Evolutionary conservation across 92 coral and sea anemone species (phyloP), one percentile per base, ranked within the genome.

Genomic region (Umimayanthus chanpuru): DNA sequence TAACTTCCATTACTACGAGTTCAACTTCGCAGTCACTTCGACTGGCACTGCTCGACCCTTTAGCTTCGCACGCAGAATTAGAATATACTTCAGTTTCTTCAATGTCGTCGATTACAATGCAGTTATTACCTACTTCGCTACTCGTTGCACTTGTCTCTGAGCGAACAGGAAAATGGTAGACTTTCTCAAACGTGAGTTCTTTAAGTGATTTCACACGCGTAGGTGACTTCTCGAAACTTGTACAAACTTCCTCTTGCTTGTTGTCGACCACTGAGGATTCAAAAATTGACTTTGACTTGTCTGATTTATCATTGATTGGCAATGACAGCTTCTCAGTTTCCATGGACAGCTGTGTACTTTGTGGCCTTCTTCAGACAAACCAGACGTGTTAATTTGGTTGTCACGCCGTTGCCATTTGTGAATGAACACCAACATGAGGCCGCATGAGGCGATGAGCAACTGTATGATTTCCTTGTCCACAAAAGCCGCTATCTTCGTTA

Each of bases 131-230:
- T 7, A 67, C 30, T n/a, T 65, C 77, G 64, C 50, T 26, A 41
- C 26, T 56, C 29, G 15, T 82, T 68, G 43, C 18, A 20, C 77
- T 66, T 21, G 86, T 26, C n/a, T 66, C 5, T n/a, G 86, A 11
- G 41, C 56, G 12, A 53, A 25, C 36, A 30, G 11, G 83, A 50
- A 25, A 64, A 23, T 18, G 28, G 28, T 10, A 81, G 36, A 81
- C 76, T 40, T 81, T 81, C n/a, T 81, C 86, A 40, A 66, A 82
- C 12, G 77, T 47, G 25, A 82, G 56, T 6, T 67, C 40, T 47
- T 82, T 26, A 5, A 82, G 58, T 16, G 86, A 39, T 68, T 71
- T 82, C 40, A 82, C 56, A 66, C 50, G 50, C 49, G 76, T 40
- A 2, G 12, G 82, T 28, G 82, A 20, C 55, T 61, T 65, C 9